Conservation (phyloP, 2,888 invertebrate genomes). For the Trissolcus brochymenae region DNA sequence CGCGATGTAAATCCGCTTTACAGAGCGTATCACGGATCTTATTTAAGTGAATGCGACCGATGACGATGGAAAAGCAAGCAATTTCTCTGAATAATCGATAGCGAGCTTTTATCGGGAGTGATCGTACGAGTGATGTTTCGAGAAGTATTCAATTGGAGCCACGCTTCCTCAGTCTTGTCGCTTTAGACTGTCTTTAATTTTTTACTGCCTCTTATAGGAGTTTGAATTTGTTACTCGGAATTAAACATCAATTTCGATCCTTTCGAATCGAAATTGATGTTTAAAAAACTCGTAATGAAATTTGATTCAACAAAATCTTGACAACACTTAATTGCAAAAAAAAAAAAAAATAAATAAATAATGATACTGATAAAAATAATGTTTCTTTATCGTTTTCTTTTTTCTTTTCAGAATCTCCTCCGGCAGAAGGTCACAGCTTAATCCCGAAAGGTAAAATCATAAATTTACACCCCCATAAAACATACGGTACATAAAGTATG, state of each 20-base stretch:
- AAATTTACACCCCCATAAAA: constrained; percentile 40
- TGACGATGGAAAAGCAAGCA: constrained; percentile 51
- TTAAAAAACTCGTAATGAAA: too few species aligned
- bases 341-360: too few species aligned
- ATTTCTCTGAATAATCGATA: constrained; percentile 55
- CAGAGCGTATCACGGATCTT: constrained; percentile 51
- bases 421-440: too few species aligned
- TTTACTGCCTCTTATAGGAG: too few species aligned
- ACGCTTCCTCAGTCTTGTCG: constrained; percentile 12
- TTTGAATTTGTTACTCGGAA: too few species aligned
- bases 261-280: too few species aligned
- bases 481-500: constrained; percentile 24
- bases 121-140: constrained; percentile 18
- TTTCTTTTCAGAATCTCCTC: too few species aligned
- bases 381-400: too few species aligned
- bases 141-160: constrained; percentile 15
- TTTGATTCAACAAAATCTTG: too few species aligned
- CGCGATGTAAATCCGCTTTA: constrained; percentile 59
- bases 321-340: too few species aligned
- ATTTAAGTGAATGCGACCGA: constrained; percentile 55
- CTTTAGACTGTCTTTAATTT: background rate
- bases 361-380: too few species aligned
- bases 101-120: constrained; percentile 28
- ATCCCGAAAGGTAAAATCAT: background rate
- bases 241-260: too few species aligned